A percentile compares a stretch with the other conserved stretches of the same genome.
phyloP scores from a whole-genome alignment of 2,113 vertebrate species.

The Oncorhynchus tshawytscha region DNA sequence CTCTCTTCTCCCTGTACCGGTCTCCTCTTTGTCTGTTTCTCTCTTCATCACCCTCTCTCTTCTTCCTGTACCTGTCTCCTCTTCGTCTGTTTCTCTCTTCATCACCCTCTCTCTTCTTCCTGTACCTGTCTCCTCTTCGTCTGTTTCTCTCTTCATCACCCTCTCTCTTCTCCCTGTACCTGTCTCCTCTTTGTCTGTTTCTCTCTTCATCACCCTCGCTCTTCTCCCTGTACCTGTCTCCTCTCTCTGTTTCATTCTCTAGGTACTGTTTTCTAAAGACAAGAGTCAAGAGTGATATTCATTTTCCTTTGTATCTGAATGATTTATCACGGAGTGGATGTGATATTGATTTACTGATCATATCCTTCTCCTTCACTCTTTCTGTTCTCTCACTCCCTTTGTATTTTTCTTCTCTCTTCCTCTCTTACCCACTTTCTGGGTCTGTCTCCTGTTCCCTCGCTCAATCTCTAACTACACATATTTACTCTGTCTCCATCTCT shows the following conservation, averaged over 20 bases:
- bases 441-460: no score
- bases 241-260: background rate
- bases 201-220: constrained; percentile 5
- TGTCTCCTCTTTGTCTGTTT: background rate
- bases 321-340: constrained; percentile 59
- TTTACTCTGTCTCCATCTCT: background rate
- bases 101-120: no score
- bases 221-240: background rate
- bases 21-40: background rate
- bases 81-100: no score
- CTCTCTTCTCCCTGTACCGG: constrained; percentile 16
- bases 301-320: constrained; percentile 57
- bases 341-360: constrained; percentile 34
- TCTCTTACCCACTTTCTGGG: background rate
- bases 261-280: constrained; percentile 43
- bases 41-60: background rate
- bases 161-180: no score
- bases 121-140: background rate
- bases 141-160: background rate
- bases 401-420: constrained; percentile 5
- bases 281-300: constrained; percentile 49
- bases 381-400: constrained; percentile 20
- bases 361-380: background rate
- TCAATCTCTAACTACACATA: background rate
- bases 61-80: background rate